A percentile compares a stretch with the other conserved stretches of the same genome.
phyloP scores from a whole-genome alignment of 2,113 vertebrate species.

The Crotophaga sulcirostris region DNA sequence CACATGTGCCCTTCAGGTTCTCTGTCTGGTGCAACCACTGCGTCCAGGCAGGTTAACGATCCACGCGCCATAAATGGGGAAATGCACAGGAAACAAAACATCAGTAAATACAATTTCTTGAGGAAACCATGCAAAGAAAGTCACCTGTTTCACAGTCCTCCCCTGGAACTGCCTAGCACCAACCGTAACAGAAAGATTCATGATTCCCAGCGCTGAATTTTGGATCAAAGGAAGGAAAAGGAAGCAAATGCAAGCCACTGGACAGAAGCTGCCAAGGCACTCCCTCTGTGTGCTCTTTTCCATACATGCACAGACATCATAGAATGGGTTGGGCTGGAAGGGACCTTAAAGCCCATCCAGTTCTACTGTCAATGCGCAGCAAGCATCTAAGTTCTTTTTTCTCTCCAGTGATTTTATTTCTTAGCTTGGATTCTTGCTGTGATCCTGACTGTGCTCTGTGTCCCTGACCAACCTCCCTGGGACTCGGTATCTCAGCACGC shows the following conservation, averaged over 20 bases:
- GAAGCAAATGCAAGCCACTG: background rate
- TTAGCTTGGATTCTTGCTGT: background rate
- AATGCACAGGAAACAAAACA: conserved; percentile 34
- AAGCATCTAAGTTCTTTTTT: no score
- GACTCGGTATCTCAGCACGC: background rate
- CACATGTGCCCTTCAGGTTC: conserved; percentile 29
- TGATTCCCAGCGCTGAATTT: background rate
- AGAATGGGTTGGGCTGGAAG: no score
- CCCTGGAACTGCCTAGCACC: background rate
- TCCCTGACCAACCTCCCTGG: background rate
- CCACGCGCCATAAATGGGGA: background rate
- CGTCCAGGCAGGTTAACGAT: conserved; percentile 21
- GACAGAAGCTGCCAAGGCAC: background rate
- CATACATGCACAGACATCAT: no score
- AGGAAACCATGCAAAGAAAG: conserved; percentile 32
- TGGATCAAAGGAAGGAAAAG: background rate
- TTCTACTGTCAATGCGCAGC: background rate
- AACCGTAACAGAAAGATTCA: background rate
- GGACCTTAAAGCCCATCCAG: no score
- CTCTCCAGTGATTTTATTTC: background rate
- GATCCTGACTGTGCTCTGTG: rapidly evolving
- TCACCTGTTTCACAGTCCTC: background rate
- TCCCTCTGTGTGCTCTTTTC: background rate
- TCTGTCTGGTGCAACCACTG: background rate
- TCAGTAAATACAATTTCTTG: background rate